Percentiles rank a stretch among this genome's conserved stretches.
Conservation (phyloP, 2,888 invertebrate species). For the Heliconius erato region DNA sequence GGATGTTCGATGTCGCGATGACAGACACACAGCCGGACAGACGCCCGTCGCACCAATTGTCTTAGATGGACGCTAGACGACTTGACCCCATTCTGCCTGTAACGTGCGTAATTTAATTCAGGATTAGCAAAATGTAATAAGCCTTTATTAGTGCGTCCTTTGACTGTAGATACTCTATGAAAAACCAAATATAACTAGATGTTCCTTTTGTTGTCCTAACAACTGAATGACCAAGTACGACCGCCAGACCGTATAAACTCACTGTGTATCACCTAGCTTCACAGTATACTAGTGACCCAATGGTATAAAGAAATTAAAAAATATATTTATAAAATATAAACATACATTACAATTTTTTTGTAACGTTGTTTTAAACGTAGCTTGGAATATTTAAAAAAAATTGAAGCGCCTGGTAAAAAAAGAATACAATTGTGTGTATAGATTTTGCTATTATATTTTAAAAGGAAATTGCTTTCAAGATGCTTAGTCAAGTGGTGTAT, state of each 20-base stretch:
- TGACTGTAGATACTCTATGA: slow-evolving; percentile 18
- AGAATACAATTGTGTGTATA: slow-evolving; percentile 15
- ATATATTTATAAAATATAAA: not conserved
- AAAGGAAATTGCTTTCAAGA: slow-evolving; percentile 33
- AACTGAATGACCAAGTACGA: slow-evolving; percentile 28
- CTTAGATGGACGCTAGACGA: slow-evolving; percentile 17
- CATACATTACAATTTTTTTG: not conserved
- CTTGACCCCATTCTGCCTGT: slow-evolving; percentile 35
- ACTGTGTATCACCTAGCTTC: slow-evolving; percentile 23
- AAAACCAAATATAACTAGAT: slow-evolving; percentile 45
- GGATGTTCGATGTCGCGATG: slow-evolving; percentile 14
- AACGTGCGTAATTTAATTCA: slow-evolving; percentile 40
- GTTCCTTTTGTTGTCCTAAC: slow-evolving; percentile 39
- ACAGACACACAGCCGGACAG: slow-evolving; percentile 29
- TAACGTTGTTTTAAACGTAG: too few species aligned
- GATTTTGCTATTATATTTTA: slow-evolving; percentile 21
- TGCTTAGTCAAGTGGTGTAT: slow-evolving; percentile 28
- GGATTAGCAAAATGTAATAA: slow-evolving; percentile 35
- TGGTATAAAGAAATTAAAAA: not conserved
- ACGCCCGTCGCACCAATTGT: not conserved
- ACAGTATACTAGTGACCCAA: slow-evolving; percentile 38
- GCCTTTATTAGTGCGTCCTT: slow-evolving; percentile 52
- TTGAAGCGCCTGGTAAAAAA: slow-evolving; percentile 33
- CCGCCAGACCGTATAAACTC: slow-evolving; percentile 41
- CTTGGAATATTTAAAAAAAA: not conserved